Evolutionary conservation across 2,113 vertebrate species (phyloP).

Genomic region (Apteryx owenii): DNA sequence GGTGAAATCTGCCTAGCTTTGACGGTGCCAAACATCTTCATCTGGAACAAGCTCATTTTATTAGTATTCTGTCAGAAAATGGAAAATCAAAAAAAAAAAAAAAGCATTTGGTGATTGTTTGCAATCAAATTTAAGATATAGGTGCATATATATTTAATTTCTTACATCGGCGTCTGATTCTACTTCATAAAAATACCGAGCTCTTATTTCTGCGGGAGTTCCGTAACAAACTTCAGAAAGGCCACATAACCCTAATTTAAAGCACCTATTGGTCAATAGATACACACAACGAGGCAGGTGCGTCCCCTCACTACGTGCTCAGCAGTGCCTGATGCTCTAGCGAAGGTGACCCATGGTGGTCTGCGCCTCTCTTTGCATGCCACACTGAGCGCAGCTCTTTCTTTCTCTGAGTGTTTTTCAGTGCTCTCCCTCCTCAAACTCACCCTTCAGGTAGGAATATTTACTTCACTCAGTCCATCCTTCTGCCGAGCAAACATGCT

Average conservation of each 20-base stretch:
- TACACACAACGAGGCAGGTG: fast-evolving
- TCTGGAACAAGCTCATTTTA: not conserved
- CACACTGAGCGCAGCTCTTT: not conserved
- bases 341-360: not conserved
- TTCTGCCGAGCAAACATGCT: not conserved
- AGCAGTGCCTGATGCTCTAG: not conserved
- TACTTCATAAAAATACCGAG: not conserved
- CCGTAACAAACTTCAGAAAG: not conserved
- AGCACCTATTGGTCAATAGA: not conserved
- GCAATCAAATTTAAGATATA: not conserved
- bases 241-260: not conserved
- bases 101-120: not conserved
- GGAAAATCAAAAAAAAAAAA: not conserved
- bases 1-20: not conserved
- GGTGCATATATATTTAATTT: not conserved
- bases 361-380: not conserved
- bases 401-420: not conserved
- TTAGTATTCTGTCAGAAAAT: not conserved
- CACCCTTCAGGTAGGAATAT: not conserved
- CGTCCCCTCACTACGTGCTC: not conserved
- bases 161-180: not conserved
- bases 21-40: not conserved
- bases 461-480: not conserved
- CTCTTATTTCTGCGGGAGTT: not conserved
- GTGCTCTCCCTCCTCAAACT: not conserved